Evolutionary conservation across 2,888 invertebrate genomes (phyloP).

Genomic region (Drosophila falleni): DNA sequence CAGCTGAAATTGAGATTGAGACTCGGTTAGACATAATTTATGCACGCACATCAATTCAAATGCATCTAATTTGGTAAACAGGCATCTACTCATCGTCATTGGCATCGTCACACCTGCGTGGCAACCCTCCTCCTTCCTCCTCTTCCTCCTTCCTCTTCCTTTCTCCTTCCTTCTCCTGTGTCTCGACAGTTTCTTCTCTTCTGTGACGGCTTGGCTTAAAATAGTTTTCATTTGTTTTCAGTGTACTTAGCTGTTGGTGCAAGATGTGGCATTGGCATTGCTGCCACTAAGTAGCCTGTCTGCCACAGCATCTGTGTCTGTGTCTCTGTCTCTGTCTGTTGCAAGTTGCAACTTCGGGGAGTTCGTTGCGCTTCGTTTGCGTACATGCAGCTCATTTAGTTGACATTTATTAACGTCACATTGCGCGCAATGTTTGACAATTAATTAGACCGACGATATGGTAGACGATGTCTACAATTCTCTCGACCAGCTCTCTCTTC

Average conservation of each 20-base stretch:
- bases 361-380: constrained; percentile 67
- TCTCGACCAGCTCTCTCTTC: constrained; percentile 7
- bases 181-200: constrained; percentile 25
- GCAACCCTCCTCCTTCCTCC: constrained; percentile 3
- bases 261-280: constrained; percentile 80
- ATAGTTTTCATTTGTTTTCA: constrained; percentile 78
- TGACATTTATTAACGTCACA: constrained; percentile 81
- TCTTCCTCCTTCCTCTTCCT: background rate
- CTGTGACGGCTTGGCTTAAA: constrained; percentile 60
- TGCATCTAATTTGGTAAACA: constrained; percentile 81
- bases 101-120: constrained; percentile 73
- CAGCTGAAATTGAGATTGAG: constrained; percentile 43
- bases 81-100: constrained; percentile 41
- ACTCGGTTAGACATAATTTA: constrained; percentile 65
- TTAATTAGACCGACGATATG: constrained; percentile 70
- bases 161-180: background rate
- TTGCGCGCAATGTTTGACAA: constrained; percentile 81
- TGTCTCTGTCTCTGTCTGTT: constrained; percentile 5
- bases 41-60: constrained; percentile 80
- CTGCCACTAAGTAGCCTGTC: constrained; percentile 77
- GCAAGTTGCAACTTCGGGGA: constrained; percentile 39
- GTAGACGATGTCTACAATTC: constrained; percentile 37
- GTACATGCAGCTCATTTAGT: constrained; percentile 80
- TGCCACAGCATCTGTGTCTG: constrained; percentile 60
- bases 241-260: constrained; percentile 56